These are phyloP conservation scores for Papilio dardanus DNA, from an alignment of 1,140 invertebrate species.

Conservation along the genomic window DNA sequence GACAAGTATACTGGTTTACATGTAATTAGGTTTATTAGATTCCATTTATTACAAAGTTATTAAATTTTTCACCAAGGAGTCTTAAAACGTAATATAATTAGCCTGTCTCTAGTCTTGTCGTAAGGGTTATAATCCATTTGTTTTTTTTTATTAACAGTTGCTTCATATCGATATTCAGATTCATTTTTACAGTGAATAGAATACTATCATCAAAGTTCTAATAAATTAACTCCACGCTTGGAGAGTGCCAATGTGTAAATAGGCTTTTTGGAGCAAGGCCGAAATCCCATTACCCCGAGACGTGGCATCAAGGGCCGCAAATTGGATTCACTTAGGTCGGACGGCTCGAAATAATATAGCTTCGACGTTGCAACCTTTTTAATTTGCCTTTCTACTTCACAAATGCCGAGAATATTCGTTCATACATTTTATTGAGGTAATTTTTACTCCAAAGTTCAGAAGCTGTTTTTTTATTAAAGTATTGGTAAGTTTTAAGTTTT, in stretches of 20 bases:
- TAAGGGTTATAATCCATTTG: too few relatives aligned
- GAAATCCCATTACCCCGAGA: slow-evolving; percentile 64
- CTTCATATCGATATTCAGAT: not conserved
- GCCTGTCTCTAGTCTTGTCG: too few relatives aligned
- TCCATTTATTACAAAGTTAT: not conserved
- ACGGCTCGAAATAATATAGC: slow-evolving; percentile 57
- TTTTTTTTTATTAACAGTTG: not conserved
- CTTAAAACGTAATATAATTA: not conserved
- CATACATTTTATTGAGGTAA: slow-evolving; percentile 4
- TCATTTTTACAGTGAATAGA: slow-evolving; percentile 17
- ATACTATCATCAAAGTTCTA: slow-evolving; percentile 36
- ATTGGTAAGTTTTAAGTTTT: not conserved
- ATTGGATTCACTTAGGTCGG: slow-evolving; percentile 63
- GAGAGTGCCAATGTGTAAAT: slow-evolving; percentile 56
- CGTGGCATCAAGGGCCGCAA: slow-evolving; percentile 54
- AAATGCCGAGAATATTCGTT: slow-evolving; percentile 24
- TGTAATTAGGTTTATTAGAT: not conserved
- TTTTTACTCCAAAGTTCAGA: not conserved
- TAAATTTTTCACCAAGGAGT: not conserved
- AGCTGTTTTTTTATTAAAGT: not conserved
- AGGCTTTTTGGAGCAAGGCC: slow-evolving; percentile 55
- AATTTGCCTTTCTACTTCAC: slow-evolving; percentile 46
- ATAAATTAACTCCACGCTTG: slow-evolving; percentile 44
- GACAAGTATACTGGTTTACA: not conserved
- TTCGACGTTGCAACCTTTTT: slow-evolving; percentile 54